phyloP scores from a whole-genome alignment of 2,113 vertebrate genomes.

The Ciconia stormi region DNA sequence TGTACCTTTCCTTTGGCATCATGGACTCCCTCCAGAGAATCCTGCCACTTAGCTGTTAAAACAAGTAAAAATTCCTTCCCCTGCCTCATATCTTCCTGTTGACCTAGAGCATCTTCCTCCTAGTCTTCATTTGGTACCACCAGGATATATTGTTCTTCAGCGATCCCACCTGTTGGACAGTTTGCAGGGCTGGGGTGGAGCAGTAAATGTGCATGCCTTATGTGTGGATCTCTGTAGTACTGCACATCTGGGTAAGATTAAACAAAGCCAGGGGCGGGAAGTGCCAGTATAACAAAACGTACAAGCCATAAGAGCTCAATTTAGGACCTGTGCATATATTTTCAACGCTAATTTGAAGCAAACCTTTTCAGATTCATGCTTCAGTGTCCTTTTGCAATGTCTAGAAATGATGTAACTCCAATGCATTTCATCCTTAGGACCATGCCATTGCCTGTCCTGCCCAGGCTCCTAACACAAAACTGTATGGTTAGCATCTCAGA shows the following conservation, averaged over 20 bases:
- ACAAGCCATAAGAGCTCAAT: conserved; percentile 3
- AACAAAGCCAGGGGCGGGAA: background rate
- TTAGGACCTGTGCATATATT: background rate
- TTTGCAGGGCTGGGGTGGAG: background rate
- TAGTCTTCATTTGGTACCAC: background rate
- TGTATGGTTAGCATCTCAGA: background rate
- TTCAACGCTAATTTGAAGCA: conserved; percentile 14
- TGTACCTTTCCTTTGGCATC: background rate
- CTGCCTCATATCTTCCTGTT: background rate
- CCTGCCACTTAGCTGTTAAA: background rate
- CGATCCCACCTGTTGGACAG: background rate
- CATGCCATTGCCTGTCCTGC: background rate
- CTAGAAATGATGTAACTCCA: background rate
- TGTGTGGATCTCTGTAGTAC: background rate
- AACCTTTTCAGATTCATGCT: conserved; percentile 4
- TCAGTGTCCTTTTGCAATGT: background rate
- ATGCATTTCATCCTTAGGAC: background rate
- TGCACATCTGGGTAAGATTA: conserved; percentile 38
- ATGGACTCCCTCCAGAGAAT: background rate
- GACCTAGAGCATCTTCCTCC: background rate
- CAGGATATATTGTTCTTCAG: background rate
- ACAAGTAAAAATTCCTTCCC: background rate
- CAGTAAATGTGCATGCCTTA: background rate
- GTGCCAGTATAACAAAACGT: conserved; percentile 1
- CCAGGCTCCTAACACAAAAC: background rate